These are phyloP conservation scores for Phaedon cochleariae DNA, from an alignment of 2,888 invertebrate genomes.

Conservation along the genomic window DNA sequence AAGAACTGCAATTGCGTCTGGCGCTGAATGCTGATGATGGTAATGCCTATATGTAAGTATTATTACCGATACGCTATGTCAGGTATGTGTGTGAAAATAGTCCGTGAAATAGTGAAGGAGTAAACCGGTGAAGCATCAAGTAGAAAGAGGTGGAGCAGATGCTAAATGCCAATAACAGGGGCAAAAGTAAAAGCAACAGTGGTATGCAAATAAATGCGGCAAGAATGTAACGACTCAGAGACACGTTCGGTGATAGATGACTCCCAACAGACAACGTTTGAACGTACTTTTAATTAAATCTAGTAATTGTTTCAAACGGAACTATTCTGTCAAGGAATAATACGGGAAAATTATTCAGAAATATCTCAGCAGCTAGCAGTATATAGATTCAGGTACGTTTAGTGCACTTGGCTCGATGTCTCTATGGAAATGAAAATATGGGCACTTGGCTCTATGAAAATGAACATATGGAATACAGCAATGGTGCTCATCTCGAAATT, in stretches of 20 bases:
- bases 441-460: too few relatives aligned
- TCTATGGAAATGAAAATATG: too few relatives aligned
- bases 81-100: too few relatives aligned
- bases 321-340: constrained; percentile 55
- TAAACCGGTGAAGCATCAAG: constrained; percentile 8
- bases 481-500: too few relatives aligned
- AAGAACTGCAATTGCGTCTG: too few relatives aligned
- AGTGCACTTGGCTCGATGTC: too few relatives aligned
- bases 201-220: constrained; percentile 59
- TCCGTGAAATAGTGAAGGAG: not conserved
- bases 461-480: too few relatives aligned
- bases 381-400: not conserved
- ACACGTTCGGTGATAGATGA: constrained; percentile 63
- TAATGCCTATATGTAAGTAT: too few relatives aligned
- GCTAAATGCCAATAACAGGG: constrained; percentile 43
- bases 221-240: constrained; percentile 58
- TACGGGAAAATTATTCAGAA: constrained; percentile 30
- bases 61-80: too few relatives aligned
- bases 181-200: constrained; percentile 50
- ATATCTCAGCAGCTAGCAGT: not conserved
- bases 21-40: too few relatives aligned
- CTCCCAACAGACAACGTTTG: constrained; percentile 61
- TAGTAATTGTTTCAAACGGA: constrained; percentile 62
- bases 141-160: constrained; percentile 23
- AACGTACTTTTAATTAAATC: constrained; percentile 65